Base-by-base conservation (phyloP, 2,888 invertebrate genomes). In the Coecobrya sp. region DNA sequence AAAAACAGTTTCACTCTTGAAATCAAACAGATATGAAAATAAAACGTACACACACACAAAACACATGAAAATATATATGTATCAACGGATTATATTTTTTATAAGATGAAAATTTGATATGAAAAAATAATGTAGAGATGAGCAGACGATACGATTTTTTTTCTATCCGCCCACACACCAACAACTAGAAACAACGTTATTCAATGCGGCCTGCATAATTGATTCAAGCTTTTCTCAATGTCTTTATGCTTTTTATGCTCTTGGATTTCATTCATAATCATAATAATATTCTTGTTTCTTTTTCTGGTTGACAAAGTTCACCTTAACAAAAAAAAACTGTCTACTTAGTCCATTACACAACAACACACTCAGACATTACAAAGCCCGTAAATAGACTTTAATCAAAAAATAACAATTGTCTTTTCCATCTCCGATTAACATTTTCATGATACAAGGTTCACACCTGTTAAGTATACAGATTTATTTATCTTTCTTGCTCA, bases 381-480 rank as follows among this genome's bases (percentile, higher is more conserved):
- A n/a, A 65, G 30, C 16, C 70, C 36, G 22, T 76, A 76, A 49
- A 49, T 79, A 81, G 55, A 49, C 81, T n/a, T 59, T 81, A 59
- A 81, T 81, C 81, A 81, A 55, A 36, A 36, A 2, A 81, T 30
- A 49, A 49, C 8, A 30, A 81, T 81, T 55, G 81, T 81, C 81
- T 25, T n/a, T 36, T n/a, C 22, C 55, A 55, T 59, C 36, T 4
- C 81, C 55, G 30, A 81, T 81, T 55, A 55, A 55, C 81, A 81
- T 55, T 55, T 36, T 81, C 55, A 59, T 49, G 81, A 81, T 30
- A 11, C 81, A 81, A 81, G 52, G 81, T 81, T 27, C 55, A 30
- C 81, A 30, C 45, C 49, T n/a, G 49, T 76, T 49, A 76, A n/a
- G n/a, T n/a, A n/a, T n/a, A n/a, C n/a, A n/a, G n/a, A n/a, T n/a